Evolutionary conservation across 1,140 invertebrate genomes (phyloP).

Genomic region (Bombus impatiens): DNA sequence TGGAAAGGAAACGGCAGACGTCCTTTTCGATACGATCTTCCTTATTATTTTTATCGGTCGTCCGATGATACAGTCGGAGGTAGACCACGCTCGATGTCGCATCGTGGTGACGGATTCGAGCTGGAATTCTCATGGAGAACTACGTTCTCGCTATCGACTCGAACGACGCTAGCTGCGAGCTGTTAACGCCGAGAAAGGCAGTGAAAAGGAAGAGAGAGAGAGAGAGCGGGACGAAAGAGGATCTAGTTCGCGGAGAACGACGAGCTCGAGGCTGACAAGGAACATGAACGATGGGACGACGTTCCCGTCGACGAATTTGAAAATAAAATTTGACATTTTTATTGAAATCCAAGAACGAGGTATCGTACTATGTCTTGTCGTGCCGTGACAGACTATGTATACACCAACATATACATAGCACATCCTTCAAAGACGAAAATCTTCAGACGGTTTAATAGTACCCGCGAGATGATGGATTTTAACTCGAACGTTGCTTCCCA

Average conservation of each 20-base stretch:
- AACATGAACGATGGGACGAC: conserved; percentile 66
- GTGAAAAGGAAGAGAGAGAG: not conserved
- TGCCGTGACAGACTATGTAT: not conserved
- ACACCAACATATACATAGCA: not conserved
- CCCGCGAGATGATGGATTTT: conserved; percentile 61
- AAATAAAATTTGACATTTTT: conserved; percentile 74
- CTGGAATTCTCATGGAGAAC: conserved; percentile 28
- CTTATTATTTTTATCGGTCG: conserved; percentile 33
- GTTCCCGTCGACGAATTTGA: conserved; percentile 64
- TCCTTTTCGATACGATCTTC: not conserved
- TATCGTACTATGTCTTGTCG: conserved; percentile 39
- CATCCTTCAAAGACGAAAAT: conserved; percentile 37
- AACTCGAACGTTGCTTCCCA: conserved; percentile 2
- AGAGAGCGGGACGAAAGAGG: not conserved
- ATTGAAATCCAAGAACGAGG: conserved; percentile 67
- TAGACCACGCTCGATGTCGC: no score
- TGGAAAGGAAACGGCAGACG: not conserved
- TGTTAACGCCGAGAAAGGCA: not conserved
- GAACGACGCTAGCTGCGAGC: not conserved
- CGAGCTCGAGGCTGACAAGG: conserved; percentile 60
- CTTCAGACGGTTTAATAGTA: conserved; percentile 41
- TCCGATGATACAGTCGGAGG: not conserved
- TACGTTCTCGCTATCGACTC: not conserved
- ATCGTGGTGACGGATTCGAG: not conserved
- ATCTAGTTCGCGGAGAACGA: conserved; percentile 24